Evolutionary conservation across 2,888 invertebrate genomes (phyloP), one percentile per base, ranked within the genome.

Genomic region (Odiellus spinosus): DNA sequence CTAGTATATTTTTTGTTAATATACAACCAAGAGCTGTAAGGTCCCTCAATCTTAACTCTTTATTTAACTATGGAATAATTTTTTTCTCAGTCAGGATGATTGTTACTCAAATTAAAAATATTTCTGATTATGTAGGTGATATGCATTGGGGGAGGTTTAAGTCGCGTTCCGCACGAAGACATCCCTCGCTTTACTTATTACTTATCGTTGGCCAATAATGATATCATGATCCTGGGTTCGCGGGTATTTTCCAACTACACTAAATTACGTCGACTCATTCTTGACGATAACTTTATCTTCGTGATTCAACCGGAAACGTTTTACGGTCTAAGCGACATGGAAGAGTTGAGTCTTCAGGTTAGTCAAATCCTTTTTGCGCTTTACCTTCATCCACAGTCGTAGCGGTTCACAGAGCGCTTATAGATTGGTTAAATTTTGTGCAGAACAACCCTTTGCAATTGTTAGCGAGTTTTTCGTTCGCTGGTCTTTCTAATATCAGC

Each of bases 321-420:
- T 40, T 14, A 33, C 36, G 45, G 45, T 17, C 33, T 45, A 21
- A 20, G 39, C 32, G 19, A 45, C n/a, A 39, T 45, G 40, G 45
- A 45, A 42, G 45, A 39, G 5, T 39, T 45, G 15, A 45, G 45
- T 32, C 39, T 45, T 18, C 45, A 45, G 21, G 38, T 38, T 17
- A n/a, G n/a, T n/a, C n/a, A n/a, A n/a, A n/a, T n/a, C n/a, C n/a
- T n/a, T n/a, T n/a, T n/a, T n/a, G n/a, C n/a, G n/a, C n/a, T n/a
- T n/a, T n/a, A n/a, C n/a, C n/a, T n/a, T n/a, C n/a, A n/a, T n/a
- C n/a, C n/a, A n/a, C n/a, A n/a, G n/a, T n/a, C n/a, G n/a, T n/a
- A n/a, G n/a, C n/a, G n/a, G n/a, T n/a, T n/a, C n/a, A n/a, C n/a
- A n/a, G n/a, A n/a, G n/a, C n/a, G 35, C 14, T 34, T 34, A 34